Evolutionary conservation across 2,113 vertebrate genomes (phyloP), one percentile per base, ranked within the genome.

Genomic region (Erythrocercus mccallii): DNA sequence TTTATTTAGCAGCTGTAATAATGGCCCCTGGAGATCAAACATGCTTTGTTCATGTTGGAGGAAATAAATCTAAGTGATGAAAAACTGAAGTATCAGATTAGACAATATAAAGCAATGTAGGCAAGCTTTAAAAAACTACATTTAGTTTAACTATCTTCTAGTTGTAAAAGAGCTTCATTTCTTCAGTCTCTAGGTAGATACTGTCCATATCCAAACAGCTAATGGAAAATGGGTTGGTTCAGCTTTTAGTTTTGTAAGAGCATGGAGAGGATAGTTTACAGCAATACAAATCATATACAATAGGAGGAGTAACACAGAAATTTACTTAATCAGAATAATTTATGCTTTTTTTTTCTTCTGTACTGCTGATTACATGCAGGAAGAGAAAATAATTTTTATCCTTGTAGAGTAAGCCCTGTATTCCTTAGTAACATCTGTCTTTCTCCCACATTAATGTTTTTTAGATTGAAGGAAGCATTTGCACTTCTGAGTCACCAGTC

Each of bases 391-490:
- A 79, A 65, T 94, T 78, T 95, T 95, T 78, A 77, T 58, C 54
- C 62, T 90, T 70, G 21, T 33, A 80, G 70, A 95, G 31, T 47
- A 90, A 94, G 53, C 79, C 81, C 30, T 85, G 77, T 94, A 88
- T 91, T 94, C 84, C 69, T 95, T 70, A 80, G 87, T 79, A 96
- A 94, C 93, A 95, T 96, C 95, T 96, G 94, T 85, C 90, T 95
- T 94, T 96, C 96, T 95, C 93, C 94, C 94, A 96, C 95, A 88
- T 95, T 92, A 95, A 85, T 95, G 94, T 95, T 95, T 96, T 96
- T 94, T 62, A 94, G 87, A 91, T 25, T 95, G 95, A 91, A 93
- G 87, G 87, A 95, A 93, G 70, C 93, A 94, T 96, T 96, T 95
- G 94, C 89, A 80, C 84, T 91, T 96, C 87, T 97, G 96, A 97